These are phyloP conservation scores for Xiphias gladius DNA, from an alignment of 2,113 vertebrate species.

Conservation along the genomic window DNA sequence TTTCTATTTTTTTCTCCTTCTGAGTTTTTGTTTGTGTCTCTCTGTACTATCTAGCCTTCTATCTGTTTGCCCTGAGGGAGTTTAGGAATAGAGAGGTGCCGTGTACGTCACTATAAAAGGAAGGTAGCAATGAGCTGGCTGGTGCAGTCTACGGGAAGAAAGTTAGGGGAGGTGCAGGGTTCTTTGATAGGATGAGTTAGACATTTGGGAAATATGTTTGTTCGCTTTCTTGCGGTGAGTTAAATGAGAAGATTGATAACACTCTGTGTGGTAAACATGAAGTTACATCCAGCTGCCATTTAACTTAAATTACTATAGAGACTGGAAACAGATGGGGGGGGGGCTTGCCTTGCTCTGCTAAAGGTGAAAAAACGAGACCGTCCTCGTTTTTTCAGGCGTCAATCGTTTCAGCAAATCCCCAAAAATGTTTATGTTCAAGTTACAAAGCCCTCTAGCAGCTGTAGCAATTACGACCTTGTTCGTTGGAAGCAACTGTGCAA, in stretches of 20 bases:
- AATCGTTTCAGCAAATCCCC: not conserved
- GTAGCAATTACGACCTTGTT: not conserved
- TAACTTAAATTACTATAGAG: constrained; percentile 2
- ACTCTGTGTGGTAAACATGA: not conserved
- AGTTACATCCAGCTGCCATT: not conserved
- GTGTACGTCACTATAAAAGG: constrained; percentile 77
- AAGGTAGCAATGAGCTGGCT: constrained; percentile 40
- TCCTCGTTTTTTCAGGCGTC: not conserved
- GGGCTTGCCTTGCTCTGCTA: not conserved
- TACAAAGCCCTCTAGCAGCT: not conserved
- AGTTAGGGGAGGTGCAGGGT: not conserved
- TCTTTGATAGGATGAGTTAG: constrained; percentile 39
- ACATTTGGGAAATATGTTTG: not conserved
- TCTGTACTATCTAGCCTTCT: not conserved
- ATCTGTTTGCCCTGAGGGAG: constrained; percentile 32
- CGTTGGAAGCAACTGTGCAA: too few species aligned
- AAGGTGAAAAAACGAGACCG: not conserved
- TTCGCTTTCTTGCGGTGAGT: not conserved
- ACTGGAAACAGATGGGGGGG: not conserved
- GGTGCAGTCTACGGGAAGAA: constrained; percentile 27
- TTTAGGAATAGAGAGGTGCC: constrained; percentile 23
- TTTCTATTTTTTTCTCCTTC: not conserved
- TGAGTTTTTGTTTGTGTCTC: constrained; percentile 5
- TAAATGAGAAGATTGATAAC: not conserved
- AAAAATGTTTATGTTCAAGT: not conserved